Base-by-base conservation (phyloP, 2,113 vertebrate genomes). In the Pholis gunnellus region DNA sequence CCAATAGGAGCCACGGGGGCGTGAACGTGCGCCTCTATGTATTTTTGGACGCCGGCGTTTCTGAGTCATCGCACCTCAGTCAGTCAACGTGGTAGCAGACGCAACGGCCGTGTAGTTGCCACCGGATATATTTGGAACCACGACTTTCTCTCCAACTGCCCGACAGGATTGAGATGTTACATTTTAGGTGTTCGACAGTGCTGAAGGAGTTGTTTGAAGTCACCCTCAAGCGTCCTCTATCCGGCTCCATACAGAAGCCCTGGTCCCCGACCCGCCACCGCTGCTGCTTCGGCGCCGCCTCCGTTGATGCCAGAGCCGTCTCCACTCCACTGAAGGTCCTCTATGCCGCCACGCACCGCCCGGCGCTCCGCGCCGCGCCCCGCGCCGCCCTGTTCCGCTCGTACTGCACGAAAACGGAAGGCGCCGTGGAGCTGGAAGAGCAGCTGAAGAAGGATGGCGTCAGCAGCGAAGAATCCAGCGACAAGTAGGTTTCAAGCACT, bases 121-220 rank as follows among this genome's bases (percentile, higher is more conserved):
- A 46, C 42, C 31, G 31, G 75, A 34, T 69, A 29, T 29, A 52
- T 70, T 77, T 77, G 36, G 72, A 86, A 72, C 34, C n/a, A 18
- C 70, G 29, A 75, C 27, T 89, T 87, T 88, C 40, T 78, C 80
- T 54, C 38, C 22, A 61, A 82, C 46, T 75, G 87, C 83, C 79
- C 5, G 91, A 92, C 83, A 80, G 81, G 93, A 92, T 92, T 95
- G 95, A 95, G 80, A 96, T 96, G 95, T 96, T 95, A 88, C 94
- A 95, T 38, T 95, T 95, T 66, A 93, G 94, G 93, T 80, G 76
- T 40, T 88, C 95, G 29, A 60, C 87, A 94, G 76, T 86, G 87
- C 92, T 95, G 73, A 95, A 95, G 94, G 94, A 94, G 91, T 93
- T 95, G 84, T 91, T 90, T 82, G 79, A 92, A 85, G 82, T 91